Percentiles rank a stretch among this genome's conserved stretches.
Evolutionary conservation across 2,113 vertebrate genomes (phyloP).

Genomic region (Passer domesticus): DNA sequence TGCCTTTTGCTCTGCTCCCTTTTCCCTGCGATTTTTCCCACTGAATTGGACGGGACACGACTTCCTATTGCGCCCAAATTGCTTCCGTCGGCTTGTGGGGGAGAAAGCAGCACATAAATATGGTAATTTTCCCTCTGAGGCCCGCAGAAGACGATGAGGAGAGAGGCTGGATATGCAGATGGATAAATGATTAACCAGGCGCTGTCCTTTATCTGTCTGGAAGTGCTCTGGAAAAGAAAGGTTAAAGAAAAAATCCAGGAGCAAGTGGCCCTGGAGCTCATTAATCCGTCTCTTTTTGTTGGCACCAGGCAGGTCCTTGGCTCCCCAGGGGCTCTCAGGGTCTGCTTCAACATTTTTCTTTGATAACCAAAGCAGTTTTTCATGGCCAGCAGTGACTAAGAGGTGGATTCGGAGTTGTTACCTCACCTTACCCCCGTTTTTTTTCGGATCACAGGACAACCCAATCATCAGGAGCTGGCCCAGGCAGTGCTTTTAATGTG

Average conservation of each 20-base stretch:
- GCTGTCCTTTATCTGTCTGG: constrained; percentile 52
- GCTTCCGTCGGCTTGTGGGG: constrained; percentile 7
- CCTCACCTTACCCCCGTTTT: constrained; percentile 51
- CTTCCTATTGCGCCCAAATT: constrained; percentile 23
- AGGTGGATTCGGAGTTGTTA: constrained; percentile 26
- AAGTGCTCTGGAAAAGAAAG: constrained; percentile 50
- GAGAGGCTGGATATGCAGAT: constrained; percentile 29
- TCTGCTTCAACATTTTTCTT: constrained; percentile 19
- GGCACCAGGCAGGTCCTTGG: constrained; percentile 29
- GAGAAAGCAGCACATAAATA: constrained; percentile 44
- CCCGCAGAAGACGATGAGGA: not conserved
- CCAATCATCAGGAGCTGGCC: not conserved
- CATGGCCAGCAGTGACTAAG: constrained; percentile 17
- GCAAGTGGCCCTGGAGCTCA: constrained; percentile 37
- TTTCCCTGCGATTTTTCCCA: not conserved
- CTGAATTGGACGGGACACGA: not conserved
- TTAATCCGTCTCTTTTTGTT: constrained; percentile 57
- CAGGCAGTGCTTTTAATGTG: not conserved
- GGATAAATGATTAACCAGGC: constrained; percentile 61
- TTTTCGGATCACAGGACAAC: not conserved
- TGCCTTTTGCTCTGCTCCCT: not conserved
- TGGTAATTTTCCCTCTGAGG: constrained; percentile 51
- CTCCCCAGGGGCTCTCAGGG: not conserved
- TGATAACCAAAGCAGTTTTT: constrained; percentile 27
- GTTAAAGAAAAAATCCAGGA: constrained; percentile 34